phyloP scores from a whole-genome alignment of 2,797 vertebrate species.

The Carcharodon carcharias region DNA sequence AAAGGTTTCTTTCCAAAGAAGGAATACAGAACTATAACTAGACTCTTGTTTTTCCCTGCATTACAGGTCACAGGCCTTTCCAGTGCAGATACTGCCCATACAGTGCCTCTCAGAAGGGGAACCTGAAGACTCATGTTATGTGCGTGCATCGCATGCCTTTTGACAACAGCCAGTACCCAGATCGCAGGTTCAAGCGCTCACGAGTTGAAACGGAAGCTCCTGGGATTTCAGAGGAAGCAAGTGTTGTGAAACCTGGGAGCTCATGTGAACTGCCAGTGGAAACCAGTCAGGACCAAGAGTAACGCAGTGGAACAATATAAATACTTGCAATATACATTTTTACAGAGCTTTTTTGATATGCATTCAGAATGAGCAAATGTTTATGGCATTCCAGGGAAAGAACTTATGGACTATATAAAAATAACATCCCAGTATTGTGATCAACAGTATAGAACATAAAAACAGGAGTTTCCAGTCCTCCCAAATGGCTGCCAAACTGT shows the following conservation, averaged over 20 bases:
- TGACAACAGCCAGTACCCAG: conserved; percentile 90
- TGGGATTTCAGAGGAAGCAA: conserved; percentile 61
- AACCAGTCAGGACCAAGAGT: conserved; percentile 52
- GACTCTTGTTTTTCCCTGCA: conserved; percentile 40
- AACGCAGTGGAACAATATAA: conserved; percentile 44
- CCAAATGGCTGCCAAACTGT: conserved; percentile 67
- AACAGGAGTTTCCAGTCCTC: conserved; percentile 50
- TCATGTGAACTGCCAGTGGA: conserved; percentile 53
- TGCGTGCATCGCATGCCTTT: conserved; percentile 93
- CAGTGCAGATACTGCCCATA: conserved; percentile 85
- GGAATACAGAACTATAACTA: conserved; percentile 43
- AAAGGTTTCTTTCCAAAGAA: background rate
- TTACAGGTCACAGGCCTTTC: conserved; percentile 76
- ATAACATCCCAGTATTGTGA: conserved; percentile 44
- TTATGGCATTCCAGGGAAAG: conserved; percentile 44
- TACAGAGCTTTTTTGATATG: conserved; percentile 35
- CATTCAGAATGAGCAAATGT: conserved; percentile 44
- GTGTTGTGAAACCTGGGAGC: conserved; percentile 46
- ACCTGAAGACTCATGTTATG: conserved; percentile 89
- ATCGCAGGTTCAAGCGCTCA: conserved; percentile 86
- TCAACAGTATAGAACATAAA: conserved; percentile 50
- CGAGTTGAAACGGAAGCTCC: conserved; percentile 62
- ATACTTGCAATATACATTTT: conserved; percentile 46
- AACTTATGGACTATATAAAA: conserved; percentile 40
- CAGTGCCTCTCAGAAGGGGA: conserved; percentile 91